A percentile compares a stretch with the other conserved stretches of the same genome.
These are phyloP conservation scores for Exocentrus adspersus DNA, from an alignment of 2,888 invertebrate genomes.

Conservation along the genomic window DNA sequence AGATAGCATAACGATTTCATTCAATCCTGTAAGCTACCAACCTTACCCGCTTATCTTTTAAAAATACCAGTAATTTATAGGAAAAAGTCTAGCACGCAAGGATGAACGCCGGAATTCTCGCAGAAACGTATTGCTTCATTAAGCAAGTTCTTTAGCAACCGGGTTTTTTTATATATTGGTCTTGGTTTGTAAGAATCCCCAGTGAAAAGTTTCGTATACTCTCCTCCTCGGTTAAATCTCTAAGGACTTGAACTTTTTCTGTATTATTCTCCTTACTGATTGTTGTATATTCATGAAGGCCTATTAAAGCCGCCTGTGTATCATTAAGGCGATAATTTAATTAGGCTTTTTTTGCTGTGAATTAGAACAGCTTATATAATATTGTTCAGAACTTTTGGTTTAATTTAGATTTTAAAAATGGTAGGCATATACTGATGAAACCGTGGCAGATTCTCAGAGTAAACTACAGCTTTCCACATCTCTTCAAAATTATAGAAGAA, in stretches of 20 bases:
- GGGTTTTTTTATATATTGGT: conserved; percentile 1
- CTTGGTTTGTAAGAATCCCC: conserved; percentile 8
- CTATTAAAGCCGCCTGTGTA: not conserved
- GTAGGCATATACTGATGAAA: too few relatives aligned
- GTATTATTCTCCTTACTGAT: not conserved
- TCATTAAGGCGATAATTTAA: not conserved
- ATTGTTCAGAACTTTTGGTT: too few relatives aligned
- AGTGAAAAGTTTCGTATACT: conserved; percentile 13
- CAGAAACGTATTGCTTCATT: not conserved
- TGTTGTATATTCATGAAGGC: conserved; percentile 1
- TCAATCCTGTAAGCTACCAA: too few relatives aligned
- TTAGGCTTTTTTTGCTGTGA: not conserved
- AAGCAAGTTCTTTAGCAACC: not conserved
- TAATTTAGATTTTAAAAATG: too few relatives aligned
- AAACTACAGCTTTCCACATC: too few relatives aligned
- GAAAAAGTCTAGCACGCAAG: not conserved
- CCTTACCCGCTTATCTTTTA: too few relatives aligned
- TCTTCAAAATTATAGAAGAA: too few relatives aligned
- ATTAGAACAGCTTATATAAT: not conserved
- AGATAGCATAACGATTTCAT: too few relatives aligned
- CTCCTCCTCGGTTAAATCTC: conserved; percentile 8
- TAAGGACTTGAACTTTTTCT: conserved; percentile 5
- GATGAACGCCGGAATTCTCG: not conserved
- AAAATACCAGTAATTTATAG: too few relatives aligned
- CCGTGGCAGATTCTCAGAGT: too few relatives aligned